Conservation (phyloP, 53 echinoderm and acorn worm genomes). For the Holothuria leucospilota region DNA sequence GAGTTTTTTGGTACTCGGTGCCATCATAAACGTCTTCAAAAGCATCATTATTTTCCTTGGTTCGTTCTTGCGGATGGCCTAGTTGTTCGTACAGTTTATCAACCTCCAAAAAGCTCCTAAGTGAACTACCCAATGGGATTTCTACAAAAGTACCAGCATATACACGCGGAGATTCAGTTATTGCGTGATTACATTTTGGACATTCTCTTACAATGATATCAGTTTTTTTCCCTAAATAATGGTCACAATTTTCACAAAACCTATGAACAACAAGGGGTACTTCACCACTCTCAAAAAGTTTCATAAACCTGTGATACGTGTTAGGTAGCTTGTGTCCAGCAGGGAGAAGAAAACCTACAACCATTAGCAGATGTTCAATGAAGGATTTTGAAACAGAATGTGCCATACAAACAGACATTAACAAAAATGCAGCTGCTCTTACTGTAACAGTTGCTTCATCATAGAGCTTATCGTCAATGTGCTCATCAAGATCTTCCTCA, state of each 20-base stretch:
- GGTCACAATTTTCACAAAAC: slow-evolving; percentile 10
- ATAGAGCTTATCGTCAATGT: too few species aligned
- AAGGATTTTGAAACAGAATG: slow-evolving; percentile 14
- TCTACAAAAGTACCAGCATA: slow-evolving; percentile 24
- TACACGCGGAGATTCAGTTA: not conserved
- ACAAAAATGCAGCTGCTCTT: not conserved
- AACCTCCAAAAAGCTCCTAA: not conserved
- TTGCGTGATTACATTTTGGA: not conserved
- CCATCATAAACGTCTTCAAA: slow-evolving; percentile 19
- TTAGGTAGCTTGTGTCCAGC: slow-evolving; percentile 4
- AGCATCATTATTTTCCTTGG: slow-evolving; percentile 6
- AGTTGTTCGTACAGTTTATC: slow-evolving; percentile 1
- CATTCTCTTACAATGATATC: slow-evolving; percentile 3
- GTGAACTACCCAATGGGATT: not conserved
- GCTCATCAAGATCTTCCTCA: not conserved
- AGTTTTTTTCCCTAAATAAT: slow-evolving; percentile 13
- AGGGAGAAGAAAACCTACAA: slow-evolving; percentile 10
- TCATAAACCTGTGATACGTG: slow-evolving; percentile 15
- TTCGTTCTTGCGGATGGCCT: not conserved
- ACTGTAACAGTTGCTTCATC: slow-evolving; percentile 15
- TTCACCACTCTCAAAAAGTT: slow-evolving; percentile 7
- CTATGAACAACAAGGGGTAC: not conserved
- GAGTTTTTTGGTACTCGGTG: not conserved
- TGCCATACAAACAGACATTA: slow-evolving; percentile 19
- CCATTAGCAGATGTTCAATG: slow-evolving; percentile 5